Evolutionary conservation across 2,113 vertebrate genomes (phyloP).

Genomic region (Numida meleagris): DNA sequence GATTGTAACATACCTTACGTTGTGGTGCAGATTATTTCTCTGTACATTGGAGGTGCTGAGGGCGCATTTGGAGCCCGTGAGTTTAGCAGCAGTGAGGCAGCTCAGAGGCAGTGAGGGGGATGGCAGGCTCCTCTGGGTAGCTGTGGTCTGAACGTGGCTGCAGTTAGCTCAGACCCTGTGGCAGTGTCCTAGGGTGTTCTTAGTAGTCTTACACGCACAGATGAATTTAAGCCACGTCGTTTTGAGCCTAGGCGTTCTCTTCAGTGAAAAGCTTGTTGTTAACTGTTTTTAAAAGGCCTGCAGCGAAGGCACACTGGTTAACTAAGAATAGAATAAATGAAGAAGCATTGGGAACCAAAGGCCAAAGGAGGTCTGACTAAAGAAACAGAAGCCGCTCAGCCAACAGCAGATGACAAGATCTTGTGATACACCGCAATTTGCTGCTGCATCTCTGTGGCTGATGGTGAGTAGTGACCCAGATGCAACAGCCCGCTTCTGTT

Average conservation of each 20-base stretch:
- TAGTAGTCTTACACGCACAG: accelerated
- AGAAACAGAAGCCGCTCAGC: neutral
- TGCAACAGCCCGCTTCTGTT: neutral
- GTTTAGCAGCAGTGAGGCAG: neutral
- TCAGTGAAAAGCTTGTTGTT: neutral
- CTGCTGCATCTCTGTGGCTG: neutral
- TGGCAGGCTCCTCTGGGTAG: neutral
- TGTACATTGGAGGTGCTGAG: neutral
- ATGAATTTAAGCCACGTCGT: neutral
- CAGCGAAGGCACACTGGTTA: neutral
- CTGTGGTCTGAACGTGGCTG: neutral
- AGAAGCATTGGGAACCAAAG: neutral
- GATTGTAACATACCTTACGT: constrained; percentile 23
- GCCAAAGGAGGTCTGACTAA: neutral
- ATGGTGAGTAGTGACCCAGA: neutral
- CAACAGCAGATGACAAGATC: neutral
- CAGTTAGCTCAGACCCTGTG: neutral
- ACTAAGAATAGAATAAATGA: neutral
- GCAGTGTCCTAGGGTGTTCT: neutral
- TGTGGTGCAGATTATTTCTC: constrained; percentile 15
- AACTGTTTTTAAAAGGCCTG: neutral
- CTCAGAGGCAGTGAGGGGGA: accelerated
- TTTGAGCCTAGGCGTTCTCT: neutral
- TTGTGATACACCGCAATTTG: neutral
- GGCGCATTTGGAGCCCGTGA: neutral